Percentiles rank a stretch among this genome's conserved stretches.
Evolutionary conservation across 2,888 invertebrate genomes (phyloP).

Genomic region (Diarsia mendica): DNA sequence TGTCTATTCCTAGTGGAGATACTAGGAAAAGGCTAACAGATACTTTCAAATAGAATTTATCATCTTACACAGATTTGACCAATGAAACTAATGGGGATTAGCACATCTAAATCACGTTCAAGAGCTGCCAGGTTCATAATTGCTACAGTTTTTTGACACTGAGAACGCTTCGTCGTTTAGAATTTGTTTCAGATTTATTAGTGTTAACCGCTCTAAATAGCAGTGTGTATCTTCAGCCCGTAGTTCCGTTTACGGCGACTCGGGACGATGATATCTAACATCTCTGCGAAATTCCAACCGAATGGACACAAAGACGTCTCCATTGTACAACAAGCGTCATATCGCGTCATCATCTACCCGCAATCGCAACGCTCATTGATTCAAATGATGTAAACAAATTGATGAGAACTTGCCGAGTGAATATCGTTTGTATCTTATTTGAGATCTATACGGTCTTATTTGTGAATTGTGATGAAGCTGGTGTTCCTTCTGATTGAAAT

Average conservation of each 20-base stretch:
- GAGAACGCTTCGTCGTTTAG: too few relatives aligned
- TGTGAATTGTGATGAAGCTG: not conserved
- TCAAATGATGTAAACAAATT: constrained; percentile 67
- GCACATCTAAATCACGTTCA: too few relatives aligned
- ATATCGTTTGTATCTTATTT: constrained; percentile 16
- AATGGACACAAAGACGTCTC: constrained; percentile 69
- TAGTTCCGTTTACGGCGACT: constrained; percentile 39
- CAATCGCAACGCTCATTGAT: constrained; percentile 70
- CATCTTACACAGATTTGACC: too few relatives aligned
- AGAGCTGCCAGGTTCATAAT: not conserved
- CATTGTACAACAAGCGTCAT: constrained; percentile 75
- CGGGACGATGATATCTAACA: constrained; percentile 68
- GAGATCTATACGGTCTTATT: not conserved
- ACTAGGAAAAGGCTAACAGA: too few relatives aligned
- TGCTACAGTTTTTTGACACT: not conserved
- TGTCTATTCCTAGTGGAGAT: too few relatives aligned
- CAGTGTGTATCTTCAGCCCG: constrained; percentile 44
- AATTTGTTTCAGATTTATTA: too few relatives aligned
- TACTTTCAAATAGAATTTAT: too few relatives aligned
- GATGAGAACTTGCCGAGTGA: constrained; percentile 32
- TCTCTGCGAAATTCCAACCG: constrained; percentile 69
- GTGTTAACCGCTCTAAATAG: not conserved
- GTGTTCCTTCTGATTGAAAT: not conserved
- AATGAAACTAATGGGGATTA: too few relatives aligned
- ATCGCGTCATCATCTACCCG: constrained; percentile 64